phyloP scores from a whole-genome alignment of 2,113 vertebrate genomes.

The Cyanoramphus novaezelandiae region DNA sequence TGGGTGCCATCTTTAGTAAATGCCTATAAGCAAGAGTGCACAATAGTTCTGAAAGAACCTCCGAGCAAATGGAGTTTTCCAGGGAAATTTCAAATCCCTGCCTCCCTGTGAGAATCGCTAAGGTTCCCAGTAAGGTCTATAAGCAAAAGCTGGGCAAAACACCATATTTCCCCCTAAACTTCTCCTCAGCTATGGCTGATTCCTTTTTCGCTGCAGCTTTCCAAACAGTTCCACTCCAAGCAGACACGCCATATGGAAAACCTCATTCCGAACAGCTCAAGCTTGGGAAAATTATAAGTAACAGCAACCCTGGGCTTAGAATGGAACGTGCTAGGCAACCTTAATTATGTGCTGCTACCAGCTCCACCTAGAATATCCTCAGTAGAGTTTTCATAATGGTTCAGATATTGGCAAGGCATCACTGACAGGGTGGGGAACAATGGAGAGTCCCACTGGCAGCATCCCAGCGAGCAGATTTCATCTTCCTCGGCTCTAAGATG shows the following conservation, averaged over 20 bases:
- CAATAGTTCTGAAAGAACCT: background rate
- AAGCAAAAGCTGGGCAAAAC: background rate
- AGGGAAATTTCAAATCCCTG: background rate
- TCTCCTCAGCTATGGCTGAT: background rate
- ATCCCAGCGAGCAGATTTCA: background rate
- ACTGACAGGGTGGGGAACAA: background rate
- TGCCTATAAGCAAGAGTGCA: background rate
- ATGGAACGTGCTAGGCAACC: background rate
- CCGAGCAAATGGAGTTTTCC: background rate
- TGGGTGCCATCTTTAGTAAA: background rate
- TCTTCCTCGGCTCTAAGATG: background rate
- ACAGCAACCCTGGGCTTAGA: background rate
- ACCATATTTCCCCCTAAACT: background rate
- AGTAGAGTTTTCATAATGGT: background rate
- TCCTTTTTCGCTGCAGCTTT: background rate
- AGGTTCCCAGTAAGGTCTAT: accelerated
- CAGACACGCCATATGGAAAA: constrained; percentile 38
- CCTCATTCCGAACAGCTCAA: background rate
- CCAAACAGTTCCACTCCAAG: background rate
- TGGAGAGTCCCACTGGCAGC: background rate
- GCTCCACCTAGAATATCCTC: constrained; percentile 1
- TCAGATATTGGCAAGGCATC: constrained; percentile 12
- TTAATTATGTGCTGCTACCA: constrained; percentile 25
- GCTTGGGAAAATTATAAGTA: background rate
- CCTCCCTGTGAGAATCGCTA: accelerated